phyloP scores from a whole-genome alignment of 2,797 vertebrate genomes.

The Catamblyrhynchus diadema region DNA sequence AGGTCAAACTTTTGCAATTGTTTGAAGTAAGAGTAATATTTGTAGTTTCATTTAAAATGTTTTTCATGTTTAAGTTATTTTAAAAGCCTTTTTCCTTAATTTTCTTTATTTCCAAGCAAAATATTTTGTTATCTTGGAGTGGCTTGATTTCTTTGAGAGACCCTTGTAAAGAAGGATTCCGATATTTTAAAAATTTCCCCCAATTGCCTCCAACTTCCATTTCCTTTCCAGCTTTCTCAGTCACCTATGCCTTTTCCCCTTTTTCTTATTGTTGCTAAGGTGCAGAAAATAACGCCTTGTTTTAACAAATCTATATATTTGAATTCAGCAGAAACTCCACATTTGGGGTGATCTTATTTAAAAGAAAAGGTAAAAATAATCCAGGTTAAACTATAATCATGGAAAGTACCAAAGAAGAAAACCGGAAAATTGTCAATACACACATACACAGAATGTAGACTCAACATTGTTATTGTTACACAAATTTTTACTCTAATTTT shows the following conservation, averaged over 20 bases:
- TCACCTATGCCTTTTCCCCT: background rate
- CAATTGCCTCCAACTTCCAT: background rate
- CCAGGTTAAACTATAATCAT: background rate
- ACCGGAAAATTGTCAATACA: background rate
- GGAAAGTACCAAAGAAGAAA: background rate
- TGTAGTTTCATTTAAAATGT: background rate
- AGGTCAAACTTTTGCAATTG: background rate
- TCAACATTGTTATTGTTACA: fast-evolving
- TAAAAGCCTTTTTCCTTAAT: background rate
- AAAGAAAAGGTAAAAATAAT: background rate
- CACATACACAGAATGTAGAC: fast-evolving
- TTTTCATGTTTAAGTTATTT: background rate
- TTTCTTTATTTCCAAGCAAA: background rate
- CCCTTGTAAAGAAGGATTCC: background rate
- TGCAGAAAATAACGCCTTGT: background rate
- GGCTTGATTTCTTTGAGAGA: background rate
- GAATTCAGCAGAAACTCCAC: background rate
- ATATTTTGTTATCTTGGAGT: background rate
- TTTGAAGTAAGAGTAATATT: background rate
- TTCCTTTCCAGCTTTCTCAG: background rate
- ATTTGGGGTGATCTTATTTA: background rate
- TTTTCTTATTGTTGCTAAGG: background rate
- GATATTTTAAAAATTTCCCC: background rate
- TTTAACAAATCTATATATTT: background rate
- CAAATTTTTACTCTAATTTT: background rate